These are phyloP conservation scores for Macrotrachela quadricornifera DNA, from an alignment of 1,140 invertebrate genomes.

Conservation along the genomic window DNA sequence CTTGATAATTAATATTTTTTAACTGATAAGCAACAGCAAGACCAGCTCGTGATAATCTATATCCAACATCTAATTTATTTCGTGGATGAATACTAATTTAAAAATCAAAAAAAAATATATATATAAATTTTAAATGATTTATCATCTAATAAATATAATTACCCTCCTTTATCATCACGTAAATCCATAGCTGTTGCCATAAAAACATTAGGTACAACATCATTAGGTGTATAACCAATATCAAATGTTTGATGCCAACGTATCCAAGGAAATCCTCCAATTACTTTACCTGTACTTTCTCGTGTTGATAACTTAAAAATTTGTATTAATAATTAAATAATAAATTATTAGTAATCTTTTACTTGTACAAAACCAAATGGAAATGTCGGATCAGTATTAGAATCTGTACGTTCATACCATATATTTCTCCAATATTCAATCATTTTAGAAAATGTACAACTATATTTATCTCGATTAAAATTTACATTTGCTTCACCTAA, in stretches of 20 bases:
- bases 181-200: slow-evolving; percentile 23
- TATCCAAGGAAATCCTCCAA: slow-evolving; percentile 12
- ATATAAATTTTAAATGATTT: no score
- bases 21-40: no score
- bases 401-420: slow-evolving; percentile 11
- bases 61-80: no score
- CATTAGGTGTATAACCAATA: slow-evolving; percentile 18
- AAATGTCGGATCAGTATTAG: slow-evolving; percentile 14
- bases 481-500: slow-evolving; percentile 14
- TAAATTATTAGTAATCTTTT: not conserved
- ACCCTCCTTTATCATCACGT: slow-evolving; percentile 10
- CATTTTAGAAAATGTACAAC: slow-evolving; percentile 20
- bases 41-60: no score
- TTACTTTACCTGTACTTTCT: slow-evolving; percentile 7
- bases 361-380: slow-evolving; percentile 27
- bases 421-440: slow-evolving; percentile 18
- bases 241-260: slow-evolving; percentile 21
- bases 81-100: no score
- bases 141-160: no score
- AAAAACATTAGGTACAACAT: slow-evolving; percentile 16
- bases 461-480: slow-evolving; percentile 12
- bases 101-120: no score
- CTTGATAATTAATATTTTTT: no score
- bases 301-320: slow-evolving; percentile 11
- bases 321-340: not conserved